Conservation (phyloP, 2,113 vertebrate species). For the Psilopogon haemacephalus region DNA sequence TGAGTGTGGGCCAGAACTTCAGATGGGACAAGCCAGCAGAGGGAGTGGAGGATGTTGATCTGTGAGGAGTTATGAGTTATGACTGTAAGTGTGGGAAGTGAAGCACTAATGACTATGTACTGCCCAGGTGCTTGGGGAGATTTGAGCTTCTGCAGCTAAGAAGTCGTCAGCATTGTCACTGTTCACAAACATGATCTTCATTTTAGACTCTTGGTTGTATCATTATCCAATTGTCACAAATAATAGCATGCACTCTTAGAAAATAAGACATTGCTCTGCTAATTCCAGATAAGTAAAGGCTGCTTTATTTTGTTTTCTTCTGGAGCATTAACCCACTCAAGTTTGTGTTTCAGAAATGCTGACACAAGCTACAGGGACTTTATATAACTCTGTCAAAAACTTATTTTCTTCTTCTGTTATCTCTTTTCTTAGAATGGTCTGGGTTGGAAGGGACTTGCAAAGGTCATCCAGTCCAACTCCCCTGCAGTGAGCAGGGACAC, state of each 20-base stretch:
- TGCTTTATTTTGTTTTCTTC: not conserved
- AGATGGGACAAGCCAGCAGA: not conserved
- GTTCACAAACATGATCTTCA: not conserved
- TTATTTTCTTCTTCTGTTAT: not conserved
- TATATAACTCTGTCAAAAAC: slow-evolving; percentile 22
- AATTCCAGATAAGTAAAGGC: not conserved
- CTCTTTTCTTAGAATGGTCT: too few species aligned
- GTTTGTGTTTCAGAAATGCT: slow-evolving; percentile 32
- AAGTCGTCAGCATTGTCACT: not conserved
- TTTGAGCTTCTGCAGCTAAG: not conserved
- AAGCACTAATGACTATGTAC: not conserved
- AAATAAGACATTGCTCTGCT: not conserved
- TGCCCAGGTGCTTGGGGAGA: not conserved
- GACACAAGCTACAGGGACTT: not conserved
- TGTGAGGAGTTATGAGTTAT: not conserved
- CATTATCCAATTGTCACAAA: not conserved
- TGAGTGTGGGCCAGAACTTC: not conserved
- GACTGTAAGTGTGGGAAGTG: not conserved
- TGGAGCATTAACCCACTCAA: not conserved
- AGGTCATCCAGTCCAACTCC: too few species aligned
- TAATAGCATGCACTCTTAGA: not conserved
- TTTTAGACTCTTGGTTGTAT: not conserved
- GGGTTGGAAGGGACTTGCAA: too few species aligned
- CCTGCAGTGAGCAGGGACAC: too few species aligned
- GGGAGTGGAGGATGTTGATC: fast-evolving